Conservation (phyloP, 2,113 vertebrate species). For the Apistogramma diplotaenia region DNA sequence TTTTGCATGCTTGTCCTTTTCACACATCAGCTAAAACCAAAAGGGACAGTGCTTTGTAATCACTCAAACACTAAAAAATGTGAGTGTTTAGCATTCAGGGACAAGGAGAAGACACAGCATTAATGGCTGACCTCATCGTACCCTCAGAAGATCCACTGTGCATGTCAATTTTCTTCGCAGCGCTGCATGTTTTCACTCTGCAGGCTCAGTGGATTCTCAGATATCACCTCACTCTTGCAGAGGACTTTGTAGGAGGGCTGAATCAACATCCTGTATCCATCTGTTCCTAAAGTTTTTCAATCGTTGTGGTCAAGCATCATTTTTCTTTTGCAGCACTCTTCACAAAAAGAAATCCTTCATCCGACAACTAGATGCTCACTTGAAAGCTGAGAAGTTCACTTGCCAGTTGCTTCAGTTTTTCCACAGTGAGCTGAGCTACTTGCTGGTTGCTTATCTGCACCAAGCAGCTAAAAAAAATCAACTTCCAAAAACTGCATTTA, state of each 20-base stretch:
- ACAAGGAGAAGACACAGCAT: slow-evolving; percentile 17
- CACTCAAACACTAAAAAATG: slow-evolving; percentile 14
- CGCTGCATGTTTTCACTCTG: neutral
- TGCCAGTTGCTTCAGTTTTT: neutral
- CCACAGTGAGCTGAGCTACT: neutral
- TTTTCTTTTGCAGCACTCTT: neutral
- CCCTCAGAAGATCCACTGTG: neutral
- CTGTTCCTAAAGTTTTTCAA: neutral
- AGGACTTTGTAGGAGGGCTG: neutral
- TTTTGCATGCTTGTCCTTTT: neutral
- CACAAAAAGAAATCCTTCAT: no score
- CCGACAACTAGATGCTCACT: no score
- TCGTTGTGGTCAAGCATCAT: neutral
- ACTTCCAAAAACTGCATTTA: no score
- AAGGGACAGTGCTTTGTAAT: slow-evolving; percentile 2
- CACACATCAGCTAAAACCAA: neutral
- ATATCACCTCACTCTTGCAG: neutral
- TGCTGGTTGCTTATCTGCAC: neutral
- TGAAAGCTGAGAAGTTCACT: no score
- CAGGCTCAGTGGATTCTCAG: neutral
- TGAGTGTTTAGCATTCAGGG: slow-evolving; percentile 13
- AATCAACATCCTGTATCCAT: neutral
- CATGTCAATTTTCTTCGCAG: neutral
- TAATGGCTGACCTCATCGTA: slow-evolving; percentile 13
- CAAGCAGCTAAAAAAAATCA: no score